Evolutionary conservation across 2,888 invertebrate species (phyloP).

Genomic region (Parnassius apollo): DNA sequence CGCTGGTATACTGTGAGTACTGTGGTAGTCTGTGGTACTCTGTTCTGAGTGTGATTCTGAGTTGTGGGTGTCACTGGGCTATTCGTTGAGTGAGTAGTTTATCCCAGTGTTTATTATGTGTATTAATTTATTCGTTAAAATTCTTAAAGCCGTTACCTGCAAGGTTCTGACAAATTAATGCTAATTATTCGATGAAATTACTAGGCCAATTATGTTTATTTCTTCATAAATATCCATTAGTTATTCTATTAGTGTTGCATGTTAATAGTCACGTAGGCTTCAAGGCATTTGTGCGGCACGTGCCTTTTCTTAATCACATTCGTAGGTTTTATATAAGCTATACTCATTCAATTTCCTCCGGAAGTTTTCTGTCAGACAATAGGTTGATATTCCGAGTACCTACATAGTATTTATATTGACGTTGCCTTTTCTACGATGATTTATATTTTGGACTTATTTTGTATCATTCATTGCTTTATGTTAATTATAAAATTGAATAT

Average conservation of each 20-base stretch:
- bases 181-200: conserved; percentile 18
- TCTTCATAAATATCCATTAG: conserved; percentile 43
- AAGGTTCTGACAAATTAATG: conserved; percentile 11
- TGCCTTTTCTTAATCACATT: conserved; percentile 46
- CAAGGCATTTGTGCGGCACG: conserved; percentile 47
- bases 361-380: conserved; percentile 6
- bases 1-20: no score
- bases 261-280: conserved; percentile 67
- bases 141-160: no score
- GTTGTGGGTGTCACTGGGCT: no score
- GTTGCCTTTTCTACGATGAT: not conserved
- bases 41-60: no score
- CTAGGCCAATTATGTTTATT: conserved; percentile 26
- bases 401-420: not conserved
- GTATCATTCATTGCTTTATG: no score
- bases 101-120: no score
- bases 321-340: conserved; percentile 16
- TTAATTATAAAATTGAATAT: no score
- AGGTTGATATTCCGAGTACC: not conserved
- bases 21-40: no score
- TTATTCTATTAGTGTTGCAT: conserved; percentile 46
- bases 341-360: conserved; percentile 13
- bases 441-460: no score
- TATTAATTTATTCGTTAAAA: no score
- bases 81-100: no score